Evolutionary conservation across 1,140 invertebrate species (phyloP).

Genomic region (Trachymyrmex cornetzi): DNA sequence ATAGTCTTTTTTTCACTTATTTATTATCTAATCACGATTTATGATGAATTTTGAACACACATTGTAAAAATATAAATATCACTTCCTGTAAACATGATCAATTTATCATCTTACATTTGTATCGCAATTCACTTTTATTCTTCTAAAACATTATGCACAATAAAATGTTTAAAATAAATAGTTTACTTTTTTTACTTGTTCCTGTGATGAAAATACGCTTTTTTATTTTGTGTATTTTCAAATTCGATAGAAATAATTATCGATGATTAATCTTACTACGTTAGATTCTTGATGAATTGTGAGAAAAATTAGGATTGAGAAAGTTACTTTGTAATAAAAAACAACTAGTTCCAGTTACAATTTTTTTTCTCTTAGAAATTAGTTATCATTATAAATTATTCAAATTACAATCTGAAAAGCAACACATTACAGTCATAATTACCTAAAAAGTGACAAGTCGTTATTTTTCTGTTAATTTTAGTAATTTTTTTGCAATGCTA

Average conservation of each 20-base stretch:
- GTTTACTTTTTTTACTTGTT: neutral
- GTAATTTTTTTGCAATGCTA: too few species aligned
- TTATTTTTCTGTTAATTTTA: too few species aligned
- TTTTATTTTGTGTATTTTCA: neutral
- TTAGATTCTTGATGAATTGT: neutral
- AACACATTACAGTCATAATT: too few species aligned
- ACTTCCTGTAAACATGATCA: neutral
- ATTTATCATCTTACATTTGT: neutral
- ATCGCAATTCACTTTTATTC: neutral
- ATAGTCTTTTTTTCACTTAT: too few species aligned
- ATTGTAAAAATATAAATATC: neutral
- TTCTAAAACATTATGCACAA: neutral
- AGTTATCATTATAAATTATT: too few species aligned
- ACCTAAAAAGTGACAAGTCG: too few species aligned
- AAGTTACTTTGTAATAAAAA: too few species aligned
- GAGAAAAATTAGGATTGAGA: neutral
- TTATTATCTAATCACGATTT: neutral
- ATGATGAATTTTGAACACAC: neutral
- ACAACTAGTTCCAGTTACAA: too few species aligned
- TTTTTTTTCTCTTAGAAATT: too few species aligned
- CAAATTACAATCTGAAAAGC: too few species aligned
- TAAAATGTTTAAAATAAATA: constrained; percentile 3
- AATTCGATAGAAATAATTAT: neutral
- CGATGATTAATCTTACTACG: neutral
- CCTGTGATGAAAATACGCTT: neutral